Conservation (phyloP, 2,113 vertebrate species). For the Prionailurus bengalensis region DNA sequence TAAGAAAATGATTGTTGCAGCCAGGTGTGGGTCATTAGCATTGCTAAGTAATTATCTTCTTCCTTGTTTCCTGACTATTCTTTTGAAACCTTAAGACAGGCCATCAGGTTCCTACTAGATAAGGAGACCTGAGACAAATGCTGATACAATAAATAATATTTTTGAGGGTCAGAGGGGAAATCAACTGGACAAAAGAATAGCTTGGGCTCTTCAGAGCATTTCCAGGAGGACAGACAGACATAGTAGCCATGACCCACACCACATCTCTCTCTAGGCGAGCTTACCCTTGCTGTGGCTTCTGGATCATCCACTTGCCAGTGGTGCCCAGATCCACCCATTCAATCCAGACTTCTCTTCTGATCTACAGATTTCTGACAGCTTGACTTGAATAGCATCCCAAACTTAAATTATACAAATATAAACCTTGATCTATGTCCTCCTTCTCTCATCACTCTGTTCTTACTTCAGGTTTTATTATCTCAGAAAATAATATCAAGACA, state of each 20-base stretch:
- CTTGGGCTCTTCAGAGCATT: no score
- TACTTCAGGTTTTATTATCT: background rate
- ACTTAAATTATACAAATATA: background rate
- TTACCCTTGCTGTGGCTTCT: background rate
- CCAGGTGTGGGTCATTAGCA: constrained; percentile 48
- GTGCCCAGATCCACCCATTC: background rate
- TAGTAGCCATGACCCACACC: background rate
- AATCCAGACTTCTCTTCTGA: background rate
- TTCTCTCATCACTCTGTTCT: background rate
- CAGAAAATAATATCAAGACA: background rate
- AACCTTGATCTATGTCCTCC: background rate
- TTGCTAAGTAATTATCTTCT: background rate
- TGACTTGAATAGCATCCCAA: background rate
- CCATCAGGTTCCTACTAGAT: background rate
- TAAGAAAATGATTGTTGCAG: constrained; percentile 46
- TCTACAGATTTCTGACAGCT: background rate
- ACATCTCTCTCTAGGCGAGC: background rate
- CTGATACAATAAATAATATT: accelerated
- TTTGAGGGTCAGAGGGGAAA: background rate
- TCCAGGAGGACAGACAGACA: background rate
- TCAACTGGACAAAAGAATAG: background rate
- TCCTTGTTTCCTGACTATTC: background rate
- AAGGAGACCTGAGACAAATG: background rate
- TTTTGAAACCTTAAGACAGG: background rate
- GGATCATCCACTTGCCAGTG: accelerated